These are phyloP conservation scores for Gortyna flavago DNA, from an alignment of 2,888 invertebrate species.

Conservation along the genomic window DNA sequence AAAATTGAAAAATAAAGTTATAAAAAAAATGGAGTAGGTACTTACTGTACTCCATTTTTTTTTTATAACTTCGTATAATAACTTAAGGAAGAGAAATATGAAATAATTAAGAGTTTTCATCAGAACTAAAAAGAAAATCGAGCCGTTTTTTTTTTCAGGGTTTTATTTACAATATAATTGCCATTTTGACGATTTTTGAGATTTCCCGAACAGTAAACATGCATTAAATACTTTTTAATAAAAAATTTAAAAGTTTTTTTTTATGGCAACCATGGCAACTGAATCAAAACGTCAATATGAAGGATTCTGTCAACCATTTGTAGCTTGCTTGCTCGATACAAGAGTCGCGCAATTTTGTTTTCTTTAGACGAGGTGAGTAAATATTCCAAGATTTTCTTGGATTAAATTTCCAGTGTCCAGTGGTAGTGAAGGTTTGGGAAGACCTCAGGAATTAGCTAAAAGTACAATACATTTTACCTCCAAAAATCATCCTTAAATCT, in stretches of 20 bases:
- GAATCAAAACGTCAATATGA: slow-evolving; percentile 12
- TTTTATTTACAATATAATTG: background rate
- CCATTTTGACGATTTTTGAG: background rate
- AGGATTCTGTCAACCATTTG: background rate
- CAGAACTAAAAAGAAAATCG: background rate
- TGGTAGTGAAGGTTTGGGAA: background rate
- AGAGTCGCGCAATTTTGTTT: background rate
- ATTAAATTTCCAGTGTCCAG: background rate
- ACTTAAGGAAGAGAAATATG: background rate
- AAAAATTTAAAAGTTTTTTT: background rate
- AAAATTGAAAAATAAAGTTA: background rate
- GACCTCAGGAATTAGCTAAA: background rate
- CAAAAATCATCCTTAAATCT: background rate
- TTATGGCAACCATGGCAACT: no score
- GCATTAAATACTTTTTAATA: background rate
- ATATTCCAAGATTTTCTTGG: background rate
- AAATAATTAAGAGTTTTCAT: background rate
- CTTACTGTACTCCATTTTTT: no score
- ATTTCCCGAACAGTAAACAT: background rate
- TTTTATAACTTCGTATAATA: background rate
- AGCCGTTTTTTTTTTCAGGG: background rate
- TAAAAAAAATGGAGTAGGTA: no score
- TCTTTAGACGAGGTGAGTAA: background rate
- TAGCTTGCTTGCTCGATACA: slow-evolving; percentile 21
- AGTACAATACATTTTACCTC: background rate